phyloP scores from a whole-genome alignment of 2,888 invertebrate species.

The Congeria kusceri region DNA sequence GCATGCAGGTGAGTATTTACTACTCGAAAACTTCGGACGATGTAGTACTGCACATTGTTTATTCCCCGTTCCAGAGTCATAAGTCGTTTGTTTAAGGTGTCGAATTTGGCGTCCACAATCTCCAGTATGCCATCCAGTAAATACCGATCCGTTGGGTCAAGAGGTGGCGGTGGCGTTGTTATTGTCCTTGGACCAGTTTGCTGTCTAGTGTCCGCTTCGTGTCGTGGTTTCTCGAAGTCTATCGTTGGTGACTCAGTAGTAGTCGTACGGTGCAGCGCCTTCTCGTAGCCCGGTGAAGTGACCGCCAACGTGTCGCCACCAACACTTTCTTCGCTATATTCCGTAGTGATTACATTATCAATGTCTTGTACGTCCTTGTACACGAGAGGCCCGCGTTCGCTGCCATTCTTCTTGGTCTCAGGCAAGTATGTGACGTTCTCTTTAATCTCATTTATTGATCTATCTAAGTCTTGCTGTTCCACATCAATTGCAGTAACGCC shows the following conservation, averaged over 20 bases:
- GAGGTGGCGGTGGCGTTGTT: not conserved
- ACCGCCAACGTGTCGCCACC: not conserved
- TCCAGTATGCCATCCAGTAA: slow-evolving; percentile 72
- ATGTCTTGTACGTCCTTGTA: not conserved
- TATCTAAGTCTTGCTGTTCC: not conserved
- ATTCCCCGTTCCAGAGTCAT: slow-evolving; percentile 73
- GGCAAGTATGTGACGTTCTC: slow-evolving; percentile 26
- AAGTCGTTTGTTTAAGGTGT: slow-evolving; percentile 73
- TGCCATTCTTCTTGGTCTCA: not conserved
- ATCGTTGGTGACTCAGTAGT: not conserved
- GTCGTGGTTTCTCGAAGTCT: not conserved
- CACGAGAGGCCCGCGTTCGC: not conserved
- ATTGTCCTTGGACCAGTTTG: not conserved
- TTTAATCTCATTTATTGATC: slow-evolving; percentile 38
- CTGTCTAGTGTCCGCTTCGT: not conserved
- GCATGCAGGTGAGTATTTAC: slow-evolving; percentile 73
- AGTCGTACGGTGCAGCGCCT: not conserved
- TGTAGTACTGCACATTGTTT: slow-evolving; percentile 78
- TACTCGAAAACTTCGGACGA: slow-evolving; percentile 74
- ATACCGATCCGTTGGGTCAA: slow-evolving; percentile 70
- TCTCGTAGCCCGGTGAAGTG: not conserved
- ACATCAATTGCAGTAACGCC: not conserved
- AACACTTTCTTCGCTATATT: not conserved
- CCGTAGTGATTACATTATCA: slow-evolving; percentile 25
- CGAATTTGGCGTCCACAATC: slow-evolving; percentile 78